These are phyloP conservation scores for Eptesicus fuscus DNA, from an alignment of 2,113 vertebrate genomes.

Conservation along the genomic window DNA sequence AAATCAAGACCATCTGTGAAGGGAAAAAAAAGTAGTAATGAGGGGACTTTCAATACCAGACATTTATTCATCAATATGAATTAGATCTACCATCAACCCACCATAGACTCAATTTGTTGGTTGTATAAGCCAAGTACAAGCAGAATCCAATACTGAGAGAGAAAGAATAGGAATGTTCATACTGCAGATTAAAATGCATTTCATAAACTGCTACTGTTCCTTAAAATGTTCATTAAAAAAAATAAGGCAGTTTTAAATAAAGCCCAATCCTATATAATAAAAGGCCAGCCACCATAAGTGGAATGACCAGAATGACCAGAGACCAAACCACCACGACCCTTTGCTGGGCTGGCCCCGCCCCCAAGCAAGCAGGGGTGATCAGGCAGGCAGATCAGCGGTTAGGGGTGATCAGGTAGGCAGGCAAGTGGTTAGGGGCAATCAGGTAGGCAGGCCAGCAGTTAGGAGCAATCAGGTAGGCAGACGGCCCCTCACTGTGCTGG, in stretches of 20 bases:
- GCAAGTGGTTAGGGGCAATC: no score
- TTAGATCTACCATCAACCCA: not conserved
- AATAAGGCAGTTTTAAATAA: constrained; percentile 18
- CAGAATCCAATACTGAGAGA: not conserved
- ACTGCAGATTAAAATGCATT: not conserved
- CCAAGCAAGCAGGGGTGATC: no score
- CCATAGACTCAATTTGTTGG: not conserved
- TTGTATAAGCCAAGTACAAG: not conserved
- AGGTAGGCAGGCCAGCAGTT: no score
- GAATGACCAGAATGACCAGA: no score
- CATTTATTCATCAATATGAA: not conserved
- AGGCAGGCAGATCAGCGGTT: no score
- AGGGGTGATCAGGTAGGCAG: no score
- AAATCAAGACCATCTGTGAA: not conserved
- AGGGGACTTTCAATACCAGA: not conserved
- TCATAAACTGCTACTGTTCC: not conserved
- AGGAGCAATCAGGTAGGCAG: no score
- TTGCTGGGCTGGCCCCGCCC: no score
- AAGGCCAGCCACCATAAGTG: no score
- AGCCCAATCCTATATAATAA: no score
- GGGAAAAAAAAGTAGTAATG: not conserved
- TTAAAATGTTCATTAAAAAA: constrained; percentile 22
- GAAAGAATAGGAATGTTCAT: not conserved
- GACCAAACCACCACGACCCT: no score
- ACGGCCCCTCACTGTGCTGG: no score